These are phyloP conservation scores for Mayetiola destructor DNA, from an alignment of 2,888 invertebrate genomes.

Conservation along the genomic window DNA sequence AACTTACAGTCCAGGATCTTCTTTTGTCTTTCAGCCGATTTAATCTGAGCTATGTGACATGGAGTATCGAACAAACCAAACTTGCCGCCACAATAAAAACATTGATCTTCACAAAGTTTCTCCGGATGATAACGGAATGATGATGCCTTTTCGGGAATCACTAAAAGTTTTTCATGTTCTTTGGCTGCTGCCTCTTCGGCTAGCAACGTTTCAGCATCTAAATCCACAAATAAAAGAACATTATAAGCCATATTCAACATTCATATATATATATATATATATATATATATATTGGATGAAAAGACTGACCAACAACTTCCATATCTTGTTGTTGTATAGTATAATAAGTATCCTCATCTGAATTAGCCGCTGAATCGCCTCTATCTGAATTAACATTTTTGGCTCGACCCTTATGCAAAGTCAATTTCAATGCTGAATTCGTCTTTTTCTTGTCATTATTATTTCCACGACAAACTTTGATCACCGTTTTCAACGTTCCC, in stretches of 20 bases:
- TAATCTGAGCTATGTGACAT: conserved; percentile 75
- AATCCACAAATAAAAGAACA: neutral
- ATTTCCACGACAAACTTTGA: conserved; percentile 48
- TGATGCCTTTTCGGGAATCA: conserved; percentile 77
- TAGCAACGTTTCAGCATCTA: conserved; percentile 9
- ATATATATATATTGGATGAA: neutral
- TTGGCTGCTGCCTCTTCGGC: conserved; percentile 20
- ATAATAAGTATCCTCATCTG: conserved; percentile 41
- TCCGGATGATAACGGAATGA: conserved; percentile 78
- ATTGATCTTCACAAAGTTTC: conserved; percentile 67
- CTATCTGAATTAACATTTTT: conserved; percentile 35
- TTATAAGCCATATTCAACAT: too few species aligned
- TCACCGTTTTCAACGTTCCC: conserved; percentile 71
- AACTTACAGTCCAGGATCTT: conserved; percentile 56
- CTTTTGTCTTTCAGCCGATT: conserved; percentile 63
- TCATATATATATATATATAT: neutral
- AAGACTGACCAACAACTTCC: conserved; percentile 18
- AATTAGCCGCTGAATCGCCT: conserved; percentile 24
- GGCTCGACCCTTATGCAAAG: conserved; percentile 54
- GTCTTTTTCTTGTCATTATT: conserved; percentile 42
- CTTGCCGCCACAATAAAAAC: conserved; percentile 75
- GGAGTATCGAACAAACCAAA: conserved; percentile 77
- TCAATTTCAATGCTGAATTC: conserved; percentile 61
- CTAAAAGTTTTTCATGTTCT: conserved; percentile 39
- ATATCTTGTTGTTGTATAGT: conserved; percentile 56